phyloP scores from a whole-genome alignment of 1,140 invertebrate species.

The Gonioctena quinquepunctata region DNA sequence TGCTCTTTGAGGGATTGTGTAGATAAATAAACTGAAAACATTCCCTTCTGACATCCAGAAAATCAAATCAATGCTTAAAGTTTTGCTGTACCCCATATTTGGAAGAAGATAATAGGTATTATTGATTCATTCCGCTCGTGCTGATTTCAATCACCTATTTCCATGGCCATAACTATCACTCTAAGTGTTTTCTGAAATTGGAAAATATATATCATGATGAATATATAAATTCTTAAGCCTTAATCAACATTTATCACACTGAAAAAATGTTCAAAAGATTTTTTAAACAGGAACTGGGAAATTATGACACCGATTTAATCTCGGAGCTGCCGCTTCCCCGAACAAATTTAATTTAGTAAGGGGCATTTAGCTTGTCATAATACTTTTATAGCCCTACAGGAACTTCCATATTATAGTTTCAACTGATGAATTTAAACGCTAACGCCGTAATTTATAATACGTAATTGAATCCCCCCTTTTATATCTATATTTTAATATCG shows the following conservation, averaged over 20 bases:
- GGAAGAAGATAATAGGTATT: too few relatives aligned
- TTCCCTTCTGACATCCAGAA: too few relatives aligned
- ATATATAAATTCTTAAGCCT: constrained; percentile 17
- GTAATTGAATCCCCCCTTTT: not conserved
- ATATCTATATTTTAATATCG: not conserved
- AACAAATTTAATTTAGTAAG: constrained; percentile 31
- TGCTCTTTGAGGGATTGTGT: too few relatives aligned
- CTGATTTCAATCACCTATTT: too few relatives aligned
- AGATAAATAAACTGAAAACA: too few relatives aligned
- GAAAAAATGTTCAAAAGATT: not conserved
- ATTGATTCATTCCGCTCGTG: too few relatives aligned
- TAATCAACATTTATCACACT: constrained; percentile 19
- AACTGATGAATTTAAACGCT: constrained; percentile 24
- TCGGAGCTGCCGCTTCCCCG: constrained; percentile 20
- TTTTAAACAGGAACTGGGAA: constrained; percentile 18
- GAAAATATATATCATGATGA: not conserved
- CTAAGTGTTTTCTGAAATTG: not conserved
- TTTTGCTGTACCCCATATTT: too few relatives aligned
- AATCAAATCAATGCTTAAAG: too few relatives aligned
- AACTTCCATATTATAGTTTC: constrained; percentile 24
- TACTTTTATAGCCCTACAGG: constrained; percentile 30
- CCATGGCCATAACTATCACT: not conserved
- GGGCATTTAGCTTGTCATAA: constrained; percentile 35
- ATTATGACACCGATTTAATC: constrained; percentile 32
- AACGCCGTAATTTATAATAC: constrained; percentile 8